These are phyloP conservation scores for Cochlearius cochlearius DNA, from an alignment of 2,113 vertebrate species.

Conservation along the genomic window DNA sequence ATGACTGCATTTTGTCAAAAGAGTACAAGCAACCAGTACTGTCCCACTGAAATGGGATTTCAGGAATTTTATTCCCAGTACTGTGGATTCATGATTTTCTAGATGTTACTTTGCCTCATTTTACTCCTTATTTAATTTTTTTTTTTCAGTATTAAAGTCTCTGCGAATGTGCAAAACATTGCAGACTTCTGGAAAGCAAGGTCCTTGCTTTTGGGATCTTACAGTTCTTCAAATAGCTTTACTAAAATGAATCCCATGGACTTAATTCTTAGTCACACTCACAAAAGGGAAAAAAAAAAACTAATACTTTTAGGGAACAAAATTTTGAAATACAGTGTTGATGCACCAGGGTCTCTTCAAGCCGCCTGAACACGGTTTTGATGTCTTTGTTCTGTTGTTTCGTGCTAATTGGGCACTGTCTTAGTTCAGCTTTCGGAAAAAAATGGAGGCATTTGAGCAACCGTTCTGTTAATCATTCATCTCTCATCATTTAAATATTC, in stretches of 20 bases:
- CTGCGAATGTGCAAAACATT: not conserved
- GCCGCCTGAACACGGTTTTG: not conserved
- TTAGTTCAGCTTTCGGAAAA: not conserved
- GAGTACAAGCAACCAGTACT: not conserved
- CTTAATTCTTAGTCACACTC: not conserved
- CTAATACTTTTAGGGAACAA: not conserved
- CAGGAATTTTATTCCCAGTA: not conserved
- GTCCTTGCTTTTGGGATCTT: not conserved
- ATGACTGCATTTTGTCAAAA: not conserved
- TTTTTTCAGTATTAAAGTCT: not conserved
- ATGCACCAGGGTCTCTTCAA: not conserved
- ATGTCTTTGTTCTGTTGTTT: not conserved
- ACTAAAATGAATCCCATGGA: not conserved
- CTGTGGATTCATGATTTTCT: not conserved
- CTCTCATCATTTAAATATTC: not conserved
- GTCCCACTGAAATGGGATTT: not conserved
- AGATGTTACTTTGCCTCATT: not conserved
- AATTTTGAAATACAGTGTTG: not conserved
- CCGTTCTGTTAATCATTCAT: constrained; percentile 3
- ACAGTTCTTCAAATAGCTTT: not conserved
- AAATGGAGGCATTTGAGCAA: not conserved
- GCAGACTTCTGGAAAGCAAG: not conserved
- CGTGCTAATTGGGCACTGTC: not conserved
- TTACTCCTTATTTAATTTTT: not conserved
- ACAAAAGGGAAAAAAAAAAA: not conserved